These are phyloP conservation scores for Drosophila malerkotliana DNA, from an alignment of 1,140 invertebrate genomes.

Conservation along the genomic window DNA sequence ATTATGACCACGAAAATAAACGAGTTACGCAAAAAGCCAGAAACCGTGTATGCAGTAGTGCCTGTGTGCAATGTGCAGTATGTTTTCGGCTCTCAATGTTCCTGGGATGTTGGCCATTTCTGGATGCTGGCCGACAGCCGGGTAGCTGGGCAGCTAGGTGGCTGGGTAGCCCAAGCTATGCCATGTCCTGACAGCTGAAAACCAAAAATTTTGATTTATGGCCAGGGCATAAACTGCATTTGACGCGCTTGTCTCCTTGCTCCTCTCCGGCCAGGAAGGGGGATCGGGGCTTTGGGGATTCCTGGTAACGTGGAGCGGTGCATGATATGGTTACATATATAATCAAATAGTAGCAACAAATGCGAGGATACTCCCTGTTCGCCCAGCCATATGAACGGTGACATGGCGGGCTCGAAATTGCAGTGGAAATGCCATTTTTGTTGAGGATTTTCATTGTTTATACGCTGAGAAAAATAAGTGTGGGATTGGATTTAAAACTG, in stretches of 20 bases:
- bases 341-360: conserved; percentile 79
- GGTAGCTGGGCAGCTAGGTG: too few species aligned
- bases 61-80: conserved; percentile 28
- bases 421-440: conserved; percentile 69
- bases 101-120: conserved; percentile 2
- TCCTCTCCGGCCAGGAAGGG: conserved; percentile 2
- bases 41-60: conserved; percentile 37
- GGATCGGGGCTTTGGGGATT: conserved; percentile 2
- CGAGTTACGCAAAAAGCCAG: conserved; percentile 73
- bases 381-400: conserved; percentile 73
- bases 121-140: conserved; percentile 12
- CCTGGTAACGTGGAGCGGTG: conserved; percentile 31
- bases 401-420: conserved; percentile 71
- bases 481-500: not conserved
- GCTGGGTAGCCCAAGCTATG: conserved; percentile 38
- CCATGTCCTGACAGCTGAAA: conserved; percentile 74
- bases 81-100: conserved; percentile 11
- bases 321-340: conserved; percentile 77
- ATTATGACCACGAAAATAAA: conserved; percentile 81
- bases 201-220: conserved; percentile 82
- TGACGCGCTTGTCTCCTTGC: conserved; percentile 61
- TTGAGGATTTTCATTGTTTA: not conserved
- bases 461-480: not conserved
- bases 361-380: conserved; percentile 52
- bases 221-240: conserved; percentile 78